Evolutionary conservation across 1,140 invertebrate genomes (phyloP).

Genomic region (Procambarus virginalis): DNA sequence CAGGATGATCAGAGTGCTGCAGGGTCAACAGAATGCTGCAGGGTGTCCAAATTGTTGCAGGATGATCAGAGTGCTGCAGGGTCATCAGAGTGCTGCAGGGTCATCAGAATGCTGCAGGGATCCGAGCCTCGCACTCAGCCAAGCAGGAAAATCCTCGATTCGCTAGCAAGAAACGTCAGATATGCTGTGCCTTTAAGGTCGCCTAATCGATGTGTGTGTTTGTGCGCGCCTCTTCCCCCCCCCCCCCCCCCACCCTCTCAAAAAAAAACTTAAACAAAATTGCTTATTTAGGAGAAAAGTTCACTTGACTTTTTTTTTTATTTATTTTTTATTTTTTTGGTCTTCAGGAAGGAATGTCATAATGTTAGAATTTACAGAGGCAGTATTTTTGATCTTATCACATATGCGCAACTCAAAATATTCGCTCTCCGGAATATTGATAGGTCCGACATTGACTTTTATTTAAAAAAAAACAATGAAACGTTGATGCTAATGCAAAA

Average conservation of each 20-base stretch:
- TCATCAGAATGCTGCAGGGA: no score
- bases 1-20: no score
- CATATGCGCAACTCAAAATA: slow-evolving; percentile 9
- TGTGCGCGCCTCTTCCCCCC: not conserved
- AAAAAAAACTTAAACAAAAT: not conserved
- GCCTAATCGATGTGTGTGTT: not conserved
- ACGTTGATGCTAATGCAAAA: not conserved
- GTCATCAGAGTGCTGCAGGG: no score
- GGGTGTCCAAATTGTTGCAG: no score
- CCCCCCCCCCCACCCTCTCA: not conserved
- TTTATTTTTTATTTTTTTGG: no score
- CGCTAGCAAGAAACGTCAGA: not conserved
- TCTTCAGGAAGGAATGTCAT: not conserved
- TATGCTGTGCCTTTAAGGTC: not conserved
- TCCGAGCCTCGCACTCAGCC: not conserved
- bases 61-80: no score
- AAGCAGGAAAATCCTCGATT: not conserved
- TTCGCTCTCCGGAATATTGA: slow-evolving; percentile 13
- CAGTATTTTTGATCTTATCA: slow-evolving; percentile 42
- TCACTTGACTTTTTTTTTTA: slow-evolving; percentile 30
- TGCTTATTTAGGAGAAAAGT: slow-evolving; percentile 46
- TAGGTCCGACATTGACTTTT: slow-evolving; percentile 10
- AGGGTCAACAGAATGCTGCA: no score
- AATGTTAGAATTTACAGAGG: slow-evolving; percentile 20
- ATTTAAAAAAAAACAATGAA: not conserved